phyloP scores from a whole-genome alignment of 2,113 vertebrate species.

The Chamaetylas fuelleborni region DNA sequence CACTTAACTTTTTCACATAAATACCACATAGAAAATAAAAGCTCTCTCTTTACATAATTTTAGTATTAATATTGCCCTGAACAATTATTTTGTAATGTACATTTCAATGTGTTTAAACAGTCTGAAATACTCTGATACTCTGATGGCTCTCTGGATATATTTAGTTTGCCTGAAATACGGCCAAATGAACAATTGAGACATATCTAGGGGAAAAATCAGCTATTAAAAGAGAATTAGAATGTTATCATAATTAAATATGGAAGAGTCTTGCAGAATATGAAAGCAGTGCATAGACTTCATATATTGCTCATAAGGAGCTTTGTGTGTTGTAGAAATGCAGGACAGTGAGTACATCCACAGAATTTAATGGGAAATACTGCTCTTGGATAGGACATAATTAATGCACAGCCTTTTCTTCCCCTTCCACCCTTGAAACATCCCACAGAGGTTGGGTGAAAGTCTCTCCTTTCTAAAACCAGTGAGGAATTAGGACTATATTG shows the following conservation, averaged over 20 bases:
- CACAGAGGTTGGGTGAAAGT: not conserved
- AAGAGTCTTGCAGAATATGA: not conserved
- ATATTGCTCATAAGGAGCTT: not conserved
- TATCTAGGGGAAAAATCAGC: not conserved
- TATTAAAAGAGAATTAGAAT: not conserved
- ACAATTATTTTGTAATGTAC: not conserved
- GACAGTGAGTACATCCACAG: not conserved
- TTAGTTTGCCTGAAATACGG: not conserved
- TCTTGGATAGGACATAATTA: not conserved
- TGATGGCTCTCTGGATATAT: not conserved
- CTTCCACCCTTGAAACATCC: not conserved
- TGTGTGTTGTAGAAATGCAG: not conserved
- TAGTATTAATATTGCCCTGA: not conserved
- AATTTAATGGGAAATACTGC: not conserved
- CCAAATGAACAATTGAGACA: conserved; percentile 4
- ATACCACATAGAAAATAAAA: not conserved
- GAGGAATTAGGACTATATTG: not conserved
- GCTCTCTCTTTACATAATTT: not conserved
- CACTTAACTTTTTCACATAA: not conserved
- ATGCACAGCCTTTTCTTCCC: not conserved
- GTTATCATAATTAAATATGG: not conserved
- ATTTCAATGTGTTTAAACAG: not conserved
- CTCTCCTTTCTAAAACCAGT: not conserved
- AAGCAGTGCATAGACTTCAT: not conserved
- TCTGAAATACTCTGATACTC: not conserved